A percentile compares a stretch with the other conserved stretches of the same genome.
Conservation (phyloP, 2,888 invertebrate species). For the Hydriomena furcata region DNA sequence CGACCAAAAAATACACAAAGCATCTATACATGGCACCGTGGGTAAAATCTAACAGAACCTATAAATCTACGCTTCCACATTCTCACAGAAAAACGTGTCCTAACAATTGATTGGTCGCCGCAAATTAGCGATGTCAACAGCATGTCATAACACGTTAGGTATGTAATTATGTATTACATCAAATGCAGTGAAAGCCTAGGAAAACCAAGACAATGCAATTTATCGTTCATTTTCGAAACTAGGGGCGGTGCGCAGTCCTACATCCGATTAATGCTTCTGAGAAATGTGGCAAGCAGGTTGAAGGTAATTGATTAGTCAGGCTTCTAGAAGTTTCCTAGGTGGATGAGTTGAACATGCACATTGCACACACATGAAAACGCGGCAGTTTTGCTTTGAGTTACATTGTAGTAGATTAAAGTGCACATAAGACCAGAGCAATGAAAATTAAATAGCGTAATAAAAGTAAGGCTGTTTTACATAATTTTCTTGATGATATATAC, state of each 20-base stretch:
- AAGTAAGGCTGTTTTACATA: too few relatives aligned
- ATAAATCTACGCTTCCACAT: constrained; percentile 21
- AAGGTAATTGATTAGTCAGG: too few relatives aligned
- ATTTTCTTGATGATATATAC: too few relatives aligned
- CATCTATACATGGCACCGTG: constrained; percentile 27
- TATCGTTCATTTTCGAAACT: constrained; percentile 57
- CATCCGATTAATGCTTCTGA: neutral
- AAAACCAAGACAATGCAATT: constrained; percentile 54
- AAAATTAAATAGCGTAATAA: too few relatives aligned
- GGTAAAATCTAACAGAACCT: constrained; percentile 27
- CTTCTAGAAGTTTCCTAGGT: too few relatives aligned
- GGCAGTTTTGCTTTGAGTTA: too few relatives aligned
- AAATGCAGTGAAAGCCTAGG: constrained; percentile 54
- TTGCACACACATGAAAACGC: too few relatives aligned
- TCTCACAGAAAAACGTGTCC: constrained; percentile 35
- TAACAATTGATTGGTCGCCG: constrained; percentile 35
- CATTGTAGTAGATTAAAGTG: too few relatives aligned
- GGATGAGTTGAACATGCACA: too few relatives aligned
- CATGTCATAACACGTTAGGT: constrained; percentile 44
- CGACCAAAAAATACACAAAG: constrained; percentile 15
- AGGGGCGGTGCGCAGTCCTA: constrained; percentile 34
- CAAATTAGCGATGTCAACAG: constrained; percentile 42
- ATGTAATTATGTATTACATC: constrained; percentile 56
- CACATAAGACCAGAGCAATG: too few relatives aligned
- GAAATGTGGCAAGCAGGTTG: too few relatives aligned